Base-by-base conservation (phyloP, 2,888 invertebrate genomes). In the Scaptomyza polygonia region DNA sequence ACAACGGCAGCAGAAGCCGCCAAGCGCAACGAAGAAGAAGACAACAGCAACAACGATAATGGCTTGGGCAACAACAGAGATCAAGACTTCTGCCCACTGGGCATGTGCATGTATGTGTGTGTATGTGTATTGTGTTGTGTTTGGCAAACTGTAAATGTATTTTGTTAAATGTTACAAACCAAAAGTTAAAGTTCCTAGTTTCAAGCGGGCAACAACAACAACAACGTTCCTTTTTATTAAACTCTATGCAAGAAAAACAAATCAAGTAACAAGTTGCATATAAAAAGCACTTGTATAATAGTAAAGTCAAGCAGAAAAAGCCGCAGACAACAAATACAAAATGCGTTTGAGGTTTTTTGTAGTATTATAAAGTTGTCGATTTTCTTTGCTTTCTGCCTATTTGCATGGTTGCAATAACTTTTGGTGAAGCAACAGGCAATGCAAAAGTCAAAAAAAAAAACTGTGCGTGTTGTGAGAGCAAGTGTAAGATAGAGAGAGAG, bases 11-110 rank as follows among this genome's bases (percentile, higher is more conserved):
- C 83, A 85, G 80, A 82, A 86, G 82, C 86, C 75, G 69, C 79
- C 79, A 82, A 82, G 86, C 86, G 82, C 79, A 83, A 79, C 81
- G 77, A 67, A 61, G 56, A 67, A 58, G 68, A 67, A 62, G 57
- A 67, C 57, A 11, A 48, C 34, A 5, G 39, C 39, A 29, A 43
- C 63, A 45, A 57, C 53, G 36, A 18, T 51, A 34, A 32, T 40
- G 62, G 56, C 72, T 74, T 74, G 49, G 43, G 73, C 73, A 72
- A 73, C 49, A 59, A 53, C 64, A 62, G 59, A 67, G 73, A 74
- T 74, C 74, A 74, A 74, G 74, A 74, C 73, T 74, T 73, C 42
- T 74, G 74, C 71, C 74, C 74, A 67, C 44, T 70, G 74, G 71
- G 67, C 53, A 74, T 57, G 32, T 48, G 9, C 40, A n/a, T 42